Evolutionary conservation across 2,888 invertebrate genomes (phyloP), one percentile per base, ranked within the genome.

Genomic region (Anaspis maculata): DNA sequence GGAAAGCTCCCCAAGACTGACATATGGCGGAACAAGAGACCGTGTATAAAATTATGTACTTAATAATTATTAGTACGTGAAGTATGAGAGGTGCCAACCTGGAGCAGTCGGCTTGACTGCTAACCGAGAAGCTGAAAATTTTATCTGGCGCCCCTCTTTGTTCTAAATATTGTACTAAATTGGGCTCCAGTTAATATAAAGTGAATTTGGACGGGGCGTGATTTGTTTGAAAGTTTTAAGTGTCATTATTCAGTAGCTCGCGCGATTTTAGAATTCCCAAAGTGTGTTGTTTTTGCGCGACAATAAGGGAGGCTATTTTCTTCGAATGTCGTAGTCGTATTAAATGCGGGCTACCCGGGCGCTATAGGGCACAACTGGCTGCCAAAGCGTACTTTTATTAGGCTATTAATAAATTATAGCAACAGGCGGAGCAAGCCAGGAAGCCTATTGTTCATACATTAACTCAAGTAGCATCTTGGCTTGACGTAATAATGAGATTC

Each of bases 401-500:
- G 60, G 60, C 62, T 59, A 64, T 66, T 66, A 66, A 66, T 66
- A 64, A 64, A 64, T 66, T 66, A 65, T 63, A 61, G 64, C 64
- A 64, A 64, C 63, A 65, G 62, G 62, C 64, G 59, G 54, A 52
- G 55, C 54, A 54, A 52, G 53, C 54, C 52, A 54, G 56, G 50
- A 54, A 54, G 59, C 60, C 62, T 61, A 61, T 61, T 62, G 61
- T 61, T 62, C 62, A 59, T 59, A 61, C 61, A 62, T 64, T 62
- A 65, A 64, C 62, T 63, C 58, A 62, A 61, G 64, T 62, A 63
- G 61, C 65, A 65, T 65, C 63, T 64, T 64, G 65, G 59, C 60
- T 57, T 64, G 65, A 65, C 64, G 62, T 64, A 64, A 63, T 65
- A 64, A 66, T 66, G 64, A 65, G 64, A 64, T 65, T 61, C 62